Base-by-base conservation (phyloP, 2,888 invertebrate genomes). In the Rhaphigaster nebulosa region DNA sequence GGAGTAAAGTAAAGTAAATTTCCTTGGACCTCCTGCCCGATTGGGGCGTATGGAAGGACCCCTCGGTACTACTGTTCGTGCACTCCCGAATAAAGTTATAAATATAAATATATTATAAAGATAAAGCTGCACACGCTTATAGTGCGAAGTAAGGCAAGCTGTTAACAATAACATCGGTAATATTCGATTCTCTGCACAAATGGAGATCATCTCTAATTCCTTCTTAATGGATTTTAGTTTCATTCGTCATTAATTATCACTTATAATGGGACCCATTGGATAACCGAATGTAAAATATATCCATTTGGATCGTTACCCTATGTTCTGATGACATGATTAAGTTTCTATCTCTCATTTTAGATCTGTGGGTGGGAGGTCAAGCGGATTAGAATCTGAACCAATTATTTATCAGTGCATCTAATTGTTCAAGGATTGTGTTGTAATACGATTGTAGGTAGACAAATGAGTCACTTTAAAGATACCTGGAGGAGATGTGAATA, bases 371-470 rank as follows among this genome's bases (percentile, higher is more conserved):
- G 80, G 29, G 41, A 80, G 41, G 80, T 80, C 41, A 80, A 41
- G 26, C 3, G 29, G 80, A 80, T 80, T 80, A 80, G 8, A 23
- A 80, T 80, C 80, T 41, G 80, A 45, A 45, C 80, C 41, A 41
- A 80, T 80, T 80, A 41, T 41, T 41, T 41, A 80, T 80, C 80
- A 45, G 10, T 26, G 12, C 41, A 80, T 80, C 80, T 80, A 45
- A 80, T 80, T 80, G 80, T 41, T 80, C 80, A 80, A 80, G 80
- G 41, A 41, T 80, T 26, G 80, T 80, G 23, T 80, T 45, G 80
- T 41, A 41, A 80, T 41, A 80, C 10, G 10, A 4, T 29, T 29
- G 65, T 65, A 65, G 65, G 65, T 65, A 65, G 65, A 65, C 34
- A 34, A 65, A 18, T 29, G 29, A 29, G 29, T 65, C 65, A 65